Evolutionary conservation across 2,888 invertebrate species (phyloP).

Genomic region (Chaetogeoica ovagalla): DNA sequence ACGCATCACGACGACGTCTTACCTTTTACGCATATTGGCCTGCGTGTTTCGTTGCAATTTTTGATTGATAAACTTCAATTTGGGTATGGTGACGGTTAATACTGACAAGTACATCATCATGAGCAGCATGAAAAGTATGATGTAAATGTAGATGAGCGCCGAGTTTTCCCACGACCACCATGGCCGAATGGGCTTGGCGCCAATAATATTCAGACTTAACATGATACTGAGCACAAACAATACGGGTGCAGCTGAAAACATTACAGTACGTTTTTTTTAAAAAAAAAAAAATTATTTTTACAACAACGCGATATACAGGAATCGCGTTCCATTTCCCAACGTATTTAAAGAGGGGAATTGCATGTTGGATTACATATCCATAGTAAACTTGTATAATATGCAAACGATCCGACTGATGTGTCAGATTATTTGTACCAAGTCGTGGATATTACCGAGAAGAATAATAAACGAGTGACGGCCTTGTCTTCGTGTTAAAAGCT

Average conservation of each 20-base stretch:
- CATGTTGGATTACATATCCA: no score
- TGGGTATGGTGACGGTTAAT: conserved; percentile 35
- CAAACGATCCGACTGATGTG: no score
- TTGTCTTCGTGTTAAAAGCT: no score
- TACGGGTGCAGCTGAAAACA: conserved; percentile 41
- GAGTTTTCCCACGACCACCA: conserved; percentile 50
- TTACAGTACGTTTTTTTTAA: neutral
- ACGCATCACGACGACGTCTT: neutral
- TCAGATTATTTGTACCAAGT: no score
- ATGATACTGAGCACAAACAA: conserved; percentile 46
- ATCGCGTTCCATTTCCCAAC: no score
- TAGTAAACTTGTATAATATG: no score
- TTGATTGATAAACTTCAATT: conserved; percentile 37
- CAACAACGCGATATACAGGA: no score
- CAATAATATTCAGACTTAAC: conserved; percentile 42
- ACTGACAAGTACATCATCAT: conserved; percentile 44
- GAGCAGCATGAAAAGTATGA: conserved; percentile 29
- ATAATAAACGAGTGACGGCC: no score
- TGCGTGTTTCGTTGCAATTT: conserved; percentile 35
- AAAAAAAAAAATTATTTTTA: no score
- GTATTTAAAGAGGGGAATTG: no score
- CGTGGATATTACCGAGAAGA: no score
- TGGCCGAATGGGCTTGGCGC: conserved; percentile 33
- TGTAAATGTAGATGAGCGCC: conserved; percentile 33
- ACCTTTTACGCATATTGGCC: conserved; percentile 23